phyloP scores from a whole-genome alignment of 2,888 invertebrate species.

The Hydraecia micacea region DNA sequence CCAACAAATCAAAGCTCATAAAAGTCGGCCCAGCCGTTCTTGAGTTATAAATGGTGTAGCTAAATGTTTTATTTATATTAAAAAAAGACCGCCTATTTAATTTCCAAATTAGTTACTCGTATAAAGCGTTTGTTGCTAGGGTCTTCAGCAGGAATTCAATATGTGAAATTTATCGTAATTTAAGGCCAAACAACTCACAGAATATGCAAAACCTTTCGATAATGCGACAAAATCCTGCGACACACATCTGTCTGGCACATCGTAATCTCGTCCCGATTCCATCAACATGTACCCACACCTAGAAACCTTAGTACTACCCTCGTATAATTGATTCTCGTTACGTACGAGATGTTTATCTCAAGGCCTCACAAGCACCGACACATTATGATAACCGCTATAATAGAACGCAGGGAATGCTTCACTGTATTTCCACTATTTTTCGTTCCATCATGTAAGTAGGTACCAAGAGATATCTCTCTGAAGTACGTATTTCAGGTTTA shows the following conservation, averaged over 20 bases:
- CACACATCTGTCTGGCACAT: slow-evolving; percentile 35
- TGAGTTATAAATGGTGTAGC: no score
- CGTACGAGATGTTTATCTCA: slow-evolving; percentile 54
- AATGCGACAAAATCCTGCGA: slow-evolving; percentile 38
- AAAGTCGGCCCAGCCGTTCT: no score
- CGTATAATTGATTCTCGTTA: slow-evolving; percentile 56
- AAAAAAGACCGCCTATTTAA: background rate
- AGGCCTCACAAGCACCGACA: slow-evolving; percentile 36
- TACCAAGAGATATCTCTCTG: slow-evolving; percentile 51
- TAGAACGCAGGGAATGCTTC: slow-evolving; percentile 55
- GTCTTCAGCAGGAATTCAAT: background rate
- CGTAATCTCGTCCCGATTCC: slow-evolving; percentile 16
- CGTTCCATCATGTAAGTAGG: slow-evolving; percentile 51
- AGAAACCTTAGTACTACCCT: slow-evolving; percentile 14
- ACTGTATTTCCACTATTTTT: slow-evolving; percentile 57
- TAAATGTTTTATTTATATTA: background rate
- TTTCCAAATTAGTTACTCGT: background rate
- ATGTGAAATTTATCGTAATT: background rate
- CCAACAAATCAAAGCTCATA: no score
- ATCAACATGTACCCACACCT: slow-evolving; percentile 7
- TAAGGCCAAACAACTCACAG: background rate
- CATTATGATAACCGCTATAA: slow-evolving; percentile 58
- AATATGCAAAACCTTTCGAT: background rate
- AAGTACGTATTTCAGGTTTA: slow-evolving; percentile 53
- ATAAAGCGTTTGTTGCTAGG: background rate